Evolutionary conservation across 2,797 vertebrate species (phyloP).

Genomic region (Botia kubotai): DNA sequence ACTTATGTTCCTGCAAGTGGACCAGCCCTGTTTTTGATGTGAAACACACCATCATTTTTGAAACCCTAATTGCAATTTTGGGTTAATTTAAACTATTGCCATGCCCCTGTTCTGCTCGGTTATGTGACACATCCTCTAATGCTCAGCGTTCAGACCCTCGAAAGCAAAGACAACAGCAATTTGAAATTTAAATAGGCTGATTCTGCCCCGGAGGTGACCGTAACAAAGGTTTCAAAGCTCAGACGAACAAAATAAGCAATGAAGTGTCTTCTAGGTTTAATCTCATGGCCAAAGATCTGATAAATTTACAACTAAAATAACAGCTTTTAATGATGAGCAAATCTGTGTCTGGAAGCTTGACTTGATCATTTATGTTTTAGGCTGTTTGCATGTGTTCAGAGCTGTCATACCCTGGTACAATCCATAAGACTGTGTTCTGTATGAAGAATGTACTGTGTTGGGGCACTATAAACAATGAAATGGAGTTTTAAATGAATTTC

Average conservation of each 20-base stretch:
- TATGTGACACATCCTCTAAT: constrained; percentile 22
- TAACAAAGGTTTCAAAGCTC: neutral
- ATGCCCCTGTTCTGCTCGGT: neutral
- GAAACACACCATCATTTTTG: neutral
- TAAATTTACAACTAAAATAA: neutral
- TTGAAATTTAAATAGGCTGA: constrained; percentile 32
- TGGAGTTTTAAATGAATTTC: neutral
- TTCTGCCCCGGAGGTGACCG: neutral
- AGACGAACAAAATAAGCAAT: constrained; percentile 9
- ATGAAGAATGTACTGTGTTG: neutral
- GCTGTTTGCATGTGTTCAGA: neutral
- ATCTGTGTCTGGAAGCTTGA: neutral
- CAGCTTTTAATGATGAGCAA: neutral
- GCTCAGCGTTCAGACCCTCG: constrained; percentile 29
- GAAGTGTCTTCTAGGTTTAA: constrained; percentile 5
- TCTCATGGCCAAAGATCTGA: constrained; percentile 1
- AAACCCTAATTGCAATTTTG: constrained; percentile 5
- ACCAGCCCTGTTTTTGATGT: neutral
- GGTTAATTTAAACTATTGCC: neutral
- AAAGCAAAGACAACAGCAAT: constrained; percentile 23
- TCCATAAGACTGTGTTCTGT: neutral
- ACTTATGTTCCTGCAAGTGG: neutral
- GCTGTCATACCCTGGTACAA: neutral
- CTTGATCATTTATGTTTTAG: neutral
- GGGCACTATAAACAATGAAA: neutral